Evolutionary conservation across 2,888 invertebrate species (phyloP).

Genomic region (Mylabris sibirica): DNA sequence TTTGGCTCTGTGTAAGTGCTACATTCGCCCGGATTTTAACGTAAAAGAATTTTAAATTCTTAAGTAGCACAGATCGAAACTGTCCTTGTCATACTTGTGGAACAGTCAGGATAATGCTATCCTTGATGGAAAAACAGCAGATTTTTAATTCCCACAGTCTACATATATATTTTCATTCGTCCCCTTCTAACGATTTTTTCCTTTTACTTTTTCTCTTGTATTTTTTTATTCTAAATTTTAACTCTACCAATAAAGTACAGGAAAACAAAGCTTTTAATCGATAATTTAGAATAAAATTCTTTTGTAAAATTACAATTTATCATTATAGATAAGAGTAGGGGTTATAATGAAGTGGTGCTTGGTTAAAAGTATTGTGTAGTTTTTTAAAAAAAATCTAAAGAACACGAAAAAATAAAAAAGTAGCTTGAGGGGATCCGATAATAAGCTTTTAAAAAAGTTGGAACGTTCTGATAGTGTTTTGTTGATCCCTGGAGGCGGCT

Average conservation of each 20-base stretch:
- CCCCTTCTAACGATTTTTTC: conserved; percentile 44
- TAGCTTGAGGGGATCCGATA: conserved; percentile 55
- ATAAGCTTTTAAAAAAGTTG: conserved; percentile 63
- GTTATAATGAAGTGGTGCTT: background rate
- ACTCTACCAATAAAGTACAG: background rate
- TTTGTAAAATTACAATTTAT: background rate
- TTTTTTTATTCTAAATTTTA: conserved; percentile 17
- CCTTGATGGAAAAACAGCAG: conserved; percentile 60
- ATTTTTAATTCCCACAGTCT: conserved; percentile 64
- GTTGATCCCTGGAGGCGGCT: conserved; percentile 54
- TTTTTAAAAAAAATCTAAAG: conserved; percentile 61
- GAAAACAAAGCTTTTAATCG: background rate
- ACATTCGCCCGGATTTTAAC: conserved; percentile 61
- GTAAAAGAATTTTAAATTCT: conserved; percentile 63
- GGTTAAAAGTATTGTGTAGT: conserved; percentile 57
- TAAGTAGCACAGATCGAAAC: conserved; percentile 52
- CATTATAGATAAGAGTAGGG: background rate
- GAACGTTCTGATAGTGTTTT: conserved; percentile 58
- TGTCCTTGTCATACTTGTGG: conserved; percentile 8
- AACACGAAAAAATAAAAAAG: conserved; percentile 57
- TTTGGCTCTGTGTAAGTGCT: conserved; percentile 51
- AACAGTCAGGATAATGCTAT: conserved; percentile 33
- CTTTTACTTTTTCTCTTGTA: conserved; percentile 43
- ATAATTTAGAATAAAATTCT: too few relatives aligned
- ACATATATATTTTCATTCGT: conserved; percentile 61